Base-by-base conservation (phyloP, 1,140 invertebrate genomes). In the Plectrocnemia conspersa region DNA sequence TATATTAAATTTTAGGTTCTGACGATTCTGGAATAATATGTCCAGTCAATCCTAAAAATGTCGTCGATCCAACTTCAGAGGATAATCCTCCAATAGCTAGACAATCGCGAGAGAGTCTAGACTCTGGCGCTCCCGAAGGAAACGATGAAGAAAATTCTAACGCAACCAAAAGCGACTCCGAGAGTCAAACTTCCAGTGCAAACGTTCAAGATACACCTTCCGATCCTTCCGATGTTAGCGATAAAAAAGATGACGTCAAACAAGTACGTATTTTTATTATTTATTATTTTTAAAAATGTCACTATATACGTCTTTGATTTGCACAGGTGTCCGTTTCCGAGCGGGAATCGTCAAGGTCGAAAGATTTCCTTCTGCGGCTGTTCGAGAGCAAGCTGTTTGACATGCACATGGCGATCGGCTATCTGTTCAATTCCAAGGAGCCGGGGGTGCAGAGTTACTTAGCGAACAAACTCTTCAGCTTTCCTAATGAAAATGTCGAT, bases 351-450 rank as follows among this genome's bases (percentile, higher is more conserved):
- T 36, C 72, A 21, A 69, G 66, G 58, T 71, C 72, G 52, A 76
- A 74, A 68, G 72, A 74, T 65, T 73, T 72, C 71, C 76, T 98
- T 44, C 75, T 98, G 53, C 77, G 95, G 62, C 79, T 98, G 63
- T 96, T 99, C 66, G 93, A 98, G 72, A 96, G 93, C 58, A 93
- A 92, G 76, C 79, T 96, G 49, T 99, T 98, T 71, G 91, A 97
- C 69, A 96, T 97, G 82, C 91, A 91, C 52, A 96, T 98, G 80
- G 95, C 94, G 18, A 93, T 98, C 66, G 91, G 90, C 66, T 98
- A 99, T 80, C 76, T 99, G 25, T 97, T 94, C 67, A 96, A 96
- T 69, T 96, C 93, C n/a, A 98, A 98, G 75, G 95, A 98, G 72
- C 89, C 92, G 16, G 95, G 94, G 40, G 94, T 98, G 40, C 89